Evolutionary conservation across 2,888 invertebrate species (phyloP).

Genomic region (Alentia gelatinosa): DNA sequence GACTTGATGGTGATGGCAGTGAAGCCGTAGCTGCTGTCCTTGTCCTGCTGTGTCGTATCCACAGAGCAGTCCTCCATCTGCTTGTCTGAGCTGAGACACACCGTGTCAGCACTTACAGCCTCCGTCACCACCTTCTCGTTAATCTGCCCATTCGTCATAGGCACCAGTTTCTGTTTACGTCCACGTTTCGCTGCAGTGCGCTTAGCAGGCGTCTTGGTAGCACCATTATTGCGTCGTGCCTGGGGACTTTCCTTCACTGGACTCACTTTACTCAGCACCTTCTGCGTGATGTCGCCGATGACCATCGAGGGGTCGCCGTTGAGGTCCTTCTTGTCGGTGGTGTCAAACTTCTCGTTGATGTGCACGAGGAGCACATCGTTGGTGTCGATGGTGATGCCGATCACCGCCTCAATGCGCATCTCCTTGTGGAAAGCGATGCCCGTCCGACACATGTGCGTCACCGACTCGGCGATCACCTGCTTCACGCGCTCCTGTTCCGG

Average conservation of each 20-base stretch:
- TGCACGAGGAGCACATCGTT: conserved; percentile 31
- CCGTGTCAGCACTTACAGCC: background rate
- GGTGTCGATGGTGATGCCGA: conserved; percentile 26
- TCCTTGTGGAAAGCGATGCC: conserved; percentile 15
- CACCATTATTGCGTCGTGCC: background rate
- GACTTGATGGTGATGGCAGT: background rate
- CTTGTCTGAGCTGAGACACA: background rate
- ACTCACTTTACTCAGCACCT: background rate
- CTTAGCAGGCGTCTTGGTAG: background rate
- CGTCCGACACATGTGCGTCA: conserved; percentile 19
- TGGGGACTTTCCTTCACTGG: background rate
- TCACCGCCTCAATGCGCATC: conserved; percentile 42
- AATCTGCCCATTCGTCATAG: conserved; percentile 11
- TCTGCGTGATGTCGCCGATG: conserved; percentile 22
- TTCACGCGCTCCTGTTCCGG: conserved; percentile 39
- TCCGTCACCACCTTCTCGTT: conserved; percentile 7
- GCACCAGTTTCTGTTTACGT: conserved; percentile 8
- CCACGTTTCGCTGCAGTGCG: background rate
- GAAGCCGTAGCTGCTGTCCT: background rate
- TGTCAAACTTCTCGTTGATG: conserved; percentile 23
- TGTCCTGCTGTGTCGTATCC: background rate
- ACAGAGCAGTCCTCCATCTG: background rate
- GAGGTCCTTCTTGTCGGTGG: background rate
- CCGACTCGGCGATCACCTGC: conserved; percentile 5
- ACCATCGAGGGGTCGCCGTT: background rate